Conservation (phyloP, 2,888 invertebrate genomes). For the Amphimallon solstitiale region DNA sequence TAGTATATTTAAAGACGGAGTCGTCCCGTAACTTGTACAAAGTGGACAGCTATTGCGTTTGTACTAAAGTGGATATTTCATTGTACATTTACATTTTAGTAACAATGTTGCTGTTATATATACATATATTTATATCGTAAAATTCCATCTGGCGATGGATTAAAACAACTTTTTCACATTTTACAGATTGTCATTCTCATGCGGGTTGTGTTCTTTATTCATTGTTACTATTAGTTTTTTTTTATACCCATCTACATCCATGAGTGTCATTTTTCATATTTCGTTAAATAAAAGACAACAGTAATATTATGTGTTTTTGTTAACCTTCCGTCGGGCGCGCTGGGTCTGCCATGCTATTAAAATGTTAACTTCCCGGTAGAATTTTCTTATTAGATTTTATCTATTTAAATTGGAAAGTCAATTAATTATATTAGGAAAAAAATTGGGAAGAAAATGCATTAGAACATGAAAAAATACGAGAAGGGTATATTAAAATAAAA, state of each 20-base stretch:
- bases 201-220: slow-evolving; percentile 37
- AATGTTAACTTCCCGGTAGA: no score
- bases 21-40: slow-evolving; percentile 38
- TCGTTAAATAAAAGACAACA: slow-evolving; percentile 38
- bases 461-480: no score
- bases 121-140: slow-evolving; percentile 36
- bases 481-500: no score
- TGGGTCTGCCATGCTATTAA: no score
- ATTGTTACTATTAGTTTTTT: slow-evolving; percentile 36
- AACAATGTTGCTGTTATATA: slow-evolving; percentile 33
- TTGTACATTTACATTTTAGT: slow-evolving; percentile 40
- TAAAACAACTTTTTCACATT: slow-evolving; percentile 34
- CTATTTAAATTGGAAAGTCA: no score
- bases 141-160: slow-evolving; percentile 4
- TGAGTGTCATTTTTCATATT: slow-evolving; percentile 41
- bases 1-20: slow-evolving; percentile 19
- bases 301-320: no score
- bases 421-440: no score
- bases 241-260: slow-evolving; percentile 36
- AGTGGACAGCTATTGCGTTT: slow-evolving; percentile 31
- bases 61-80: slow-evolving; percentile 37
- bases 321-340: no score
- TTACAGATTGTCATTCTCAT: slow-evolving; percentile 24
- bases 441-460: no score
- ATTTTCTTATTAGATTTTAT: no score